Evolutionary conservation across 2,113 vertebrate species (phyloP).

Genomic region (Eupsittula cactorum): DNA sequence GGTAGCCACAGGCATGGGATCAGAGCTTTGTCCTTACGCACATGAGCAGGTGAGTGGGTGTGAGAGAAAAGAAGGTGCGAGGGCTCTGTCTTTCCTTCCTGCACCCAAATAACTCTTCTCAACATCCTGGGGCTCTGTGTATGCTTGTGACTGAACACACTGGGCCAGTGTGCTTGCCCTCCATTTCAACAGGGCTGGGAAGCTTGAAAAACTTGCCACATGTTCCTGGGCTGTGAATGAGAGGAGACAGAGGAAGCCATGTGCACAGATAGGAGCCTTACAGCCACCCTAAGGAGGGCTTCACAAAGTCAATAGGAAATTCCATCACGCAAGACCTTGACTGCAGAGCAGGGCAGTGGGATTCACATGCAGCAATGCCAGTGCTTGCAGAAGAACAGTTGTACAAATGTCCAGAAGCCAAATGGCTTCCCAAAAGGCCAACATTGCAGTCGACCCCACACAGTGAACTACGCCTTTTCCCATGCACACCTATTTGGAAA

Average conservation of each 20-base stretch:
- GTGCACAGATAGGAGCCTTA: not conserved
- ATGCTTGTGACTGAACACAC: accelerated
- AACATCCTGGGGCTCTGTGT: accelerated
- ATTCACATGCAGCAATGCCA: not conserved
- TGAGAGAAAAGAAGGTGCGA: slow-evolving; percentile 20
- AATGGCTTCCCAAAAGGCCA: not conserved
- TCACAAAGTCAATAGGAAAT: not conserved
- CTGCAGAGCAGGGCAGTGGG: accelerated
- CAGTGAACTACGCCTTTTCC: not conserved
- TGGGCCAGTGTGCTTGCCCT: not conserved
- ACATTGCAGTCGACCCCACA: accelerated
- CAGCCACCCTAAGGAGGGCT: not conserved
- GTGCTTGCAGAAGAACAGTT: not conserved
- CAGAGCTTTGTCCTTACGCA: not conserved
- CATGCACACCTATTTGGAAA: not conserved
- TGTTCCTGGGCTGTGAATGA: not conserved
- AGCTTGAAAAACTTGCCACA: not conserved
- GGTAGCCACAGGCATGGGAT: slow-evolving; percentile 59
- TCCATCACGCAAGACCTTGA: accelerated
- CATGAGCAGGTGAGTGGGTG: slow-evolving; percentile 30
- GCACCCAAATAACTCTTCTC: not conserved
- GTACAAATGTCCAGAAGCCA: not conserved
- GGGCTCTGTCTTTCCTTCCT: not conserved
- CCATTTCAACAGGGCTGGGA: not conserved
- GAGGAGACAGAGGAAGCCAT: not conserved